phyloP scores from a whole-genome alignment of 2,797 vertebrate species.

The Acrossocheilus wenchowensis region DNA sequence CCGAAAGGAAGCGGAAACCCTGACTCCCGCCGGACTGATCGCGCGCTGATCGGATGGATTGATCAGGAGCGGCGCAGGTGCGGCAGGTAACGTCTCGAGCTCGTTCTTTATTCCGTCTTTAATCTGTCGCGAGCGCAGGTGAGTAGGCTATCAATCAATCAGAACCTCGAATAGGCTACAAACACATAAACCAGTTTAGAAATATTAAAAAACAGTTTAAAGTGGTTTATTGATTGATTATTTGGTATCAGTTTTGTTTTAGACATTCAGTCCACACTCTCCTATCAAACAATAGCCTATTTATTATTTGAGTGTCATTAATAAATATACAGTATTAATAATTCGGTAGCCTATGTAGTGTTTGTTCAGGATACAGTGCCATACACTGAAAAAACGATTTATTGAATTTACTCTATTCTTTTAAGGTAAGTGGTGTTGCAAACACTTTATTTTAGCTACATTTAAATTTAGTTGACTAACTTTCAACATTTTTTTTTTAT shows the following conservation, averaged over 20 bases:
- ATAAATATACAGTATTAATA: not conserved
- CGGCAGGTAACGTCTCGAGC: constrained; percentile 12
- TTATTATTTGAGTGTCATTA: no score
- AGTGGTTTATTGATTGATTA: not conserved
- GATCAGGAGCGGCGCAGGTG: not conserved
- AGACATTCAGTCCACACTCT: not conserved
- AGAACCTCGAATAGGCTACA: not conserved
- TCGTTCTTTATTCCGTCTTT: not conserved
- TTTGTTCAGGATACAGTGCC: not conserved
- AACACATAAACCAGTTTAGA: not conserved
- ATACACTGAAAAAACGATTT: no score
- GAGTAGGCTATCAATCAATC: not conserved
- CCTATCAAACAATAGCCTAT: not conserved
- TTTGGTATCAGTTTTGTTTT: not conserved
- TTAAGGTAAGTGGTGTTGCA: no score
- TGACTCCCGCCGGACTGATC: constrained; percentile 21
- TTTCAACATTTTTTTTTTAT: no score
- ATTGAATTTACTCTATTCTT: no score
- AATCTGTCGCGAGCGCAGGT: not conserved
- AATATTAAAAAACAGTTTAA: not conserved
- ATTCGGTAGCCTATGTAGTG: not conserved
- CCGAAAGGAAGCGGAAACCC: not conserved
- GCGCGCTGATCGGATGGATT: constrained; percentile 21
- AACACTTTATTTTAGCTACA: no score
- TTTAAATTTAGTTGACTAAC: no score